Base-by-base conservation (phyloP, 1,140 invertebrate species). In the Drosophila mauritiana region DNA sequence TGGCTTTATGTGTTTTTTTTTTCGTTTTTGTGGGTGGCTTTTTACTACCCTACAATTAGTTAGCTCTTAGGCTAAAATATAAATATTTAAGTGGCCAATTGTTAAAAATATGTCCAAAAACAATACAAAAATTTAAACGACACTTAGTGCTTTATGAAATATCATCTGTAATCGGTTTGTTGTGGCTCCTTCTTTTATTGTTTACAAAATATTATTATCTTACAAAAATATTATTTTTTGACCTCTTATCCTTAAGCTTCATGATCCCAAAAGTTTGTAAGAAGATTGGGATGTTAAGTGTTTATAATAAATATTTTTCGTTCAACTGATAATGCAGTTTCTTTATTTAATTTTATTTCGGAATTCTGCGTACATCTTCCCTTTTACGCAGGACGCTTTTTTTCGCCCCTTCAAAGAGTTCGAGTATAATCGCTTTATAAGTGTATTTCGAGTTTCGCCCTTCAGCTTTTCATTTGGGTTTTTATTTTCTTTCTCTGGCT, bases 391-490 rank as follows among this genome's bases (percentile, higher is more conserved):
- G 17, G 1, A 43, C 42, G 7, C 45, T n/a, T 48, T 48, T 48
- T 48, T n/a, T 46, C 20, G 20, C 11, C 22, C 11, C 22, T 25
- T 12, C 45, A 46, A 11, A n/a, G 8, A 8, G 0, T 11, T 2
- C 7, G 6, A 8, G 15, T 40, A 15, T 40, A 55, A 40, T 40
- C 20, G 37, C 61, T 45, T 11, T 53, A 13, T 22, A 17, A 49
- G 73, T 73, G 67, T 82, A 62, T 62, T 58, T 11, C 11, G 3
- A 39, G 8, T 22, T 39, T 43, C 59, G 53, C 27, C 39, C 25
- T 25, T 17, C 20, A 34, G 4, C 54, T 63, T 15, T 63, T 59
- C 22, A 8, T 17, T n/a, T 20, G 45, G 27, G 36, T 53, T 39
- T 39, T 36, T 20, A 42, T 48, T 57, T 63, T 25, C 36, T 45